These are phyloP conservation scores for Poecilia picta DNA, from an alignment of 2,797 vertebrate species.

Conservation along the genomic window DNA sequence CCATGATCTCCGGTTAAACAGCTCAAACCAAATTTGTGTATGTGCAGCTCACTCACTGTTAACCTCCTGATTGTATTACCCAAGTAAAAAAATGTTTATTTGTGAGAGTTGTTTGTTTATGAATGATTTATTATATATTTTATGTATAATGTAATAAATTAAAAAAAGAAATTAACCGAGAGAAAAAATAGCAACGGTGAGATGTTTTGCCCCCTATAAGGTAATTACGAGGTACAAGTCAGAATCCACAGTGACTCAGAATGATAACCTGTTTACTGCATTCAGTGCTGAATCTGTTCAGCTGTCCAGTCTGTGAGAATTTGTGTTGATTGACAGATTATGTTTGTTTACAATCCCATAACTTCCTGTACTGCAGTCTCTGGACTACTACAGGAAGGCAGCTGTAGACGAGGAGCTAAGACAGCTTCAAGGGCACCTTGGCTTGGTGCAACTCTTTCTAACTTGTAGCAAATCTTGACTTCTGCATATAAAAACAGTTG, in stretches of 20 bases:
- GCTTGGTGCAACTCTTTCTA: constrained; percentile 53
- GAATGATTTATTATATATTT: not conserved
- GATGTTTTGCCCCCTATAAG: not conserved
- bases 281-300: constrained; percentile 7
- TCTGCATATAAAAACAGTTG: constrained; percentile 30
- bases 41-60: not conserved
- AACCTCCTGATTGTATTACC: not conserved
- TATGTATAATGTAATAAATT: not conserved
- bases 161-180: not conserved
- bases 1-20: not conserved
- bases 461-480: constrained; percentile 35
- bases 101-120: not conserved
- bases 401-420: constrained; percentile 57
- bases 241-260: not conserved
- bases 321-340: constrained; percentile 70
- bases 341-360: constrained; percentile 56
- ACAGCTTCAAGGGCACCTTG: constrained; percentile 58
- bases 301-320: constrained; percentile 41
- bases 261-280: not conserved
- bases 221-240: not conserved
- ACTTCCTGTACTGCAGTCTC: constrained; percentile 46
- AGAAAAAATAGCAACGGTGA: not conserved
- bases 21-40: not conserved
- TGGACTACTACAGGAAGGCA: constrained; percentile 50
- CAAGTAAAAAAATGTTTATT: not conserved